phyloP scores from a whole-genome alignment of 2,113 vertebrate species.

The Entomyzon cyanotis region DNA sequence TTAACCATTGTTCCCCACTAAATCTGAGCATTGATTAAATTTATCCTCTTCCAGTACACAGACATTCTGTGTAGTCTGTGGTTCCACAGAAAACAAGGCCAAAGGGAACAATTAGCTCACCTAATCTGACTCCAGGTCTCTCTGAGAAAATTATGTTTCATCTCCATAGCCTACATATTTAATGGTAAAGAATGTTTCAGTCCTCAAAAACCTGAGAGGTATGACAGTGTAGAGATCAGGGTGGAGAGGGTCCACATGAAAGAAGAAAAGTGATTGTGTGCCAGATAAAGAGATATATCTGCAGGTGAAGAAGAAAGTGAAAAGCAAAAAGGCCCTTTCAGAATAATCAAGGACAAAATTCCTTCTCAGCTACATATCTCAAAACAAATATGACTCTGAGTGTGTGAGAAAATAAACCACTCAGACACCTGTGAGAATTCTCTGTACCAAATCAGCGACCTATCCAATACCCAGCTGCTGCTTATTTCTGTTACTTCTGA shows the following conservation, averaged over 20 bases:
- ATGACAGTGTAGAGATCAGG: background rate
- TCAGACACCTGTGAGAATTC: slow-evolving; percentile 26
- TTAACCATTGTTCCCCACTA: background rate
- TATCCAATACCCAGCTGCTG: slow-evolving; percentile 20
- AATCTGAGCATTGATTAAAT: background rate
- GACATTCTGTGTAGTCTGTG: background rate
- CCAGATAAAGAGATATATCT: background rate
- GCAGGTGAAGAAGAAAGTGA: background rate
- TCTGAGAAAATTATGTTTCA: background rate
- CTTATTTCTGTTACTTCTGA: background rate
- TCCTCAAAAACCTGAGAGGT: background rate
- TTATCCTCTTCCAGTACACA: background rate
- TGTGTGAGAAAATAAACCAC: slow-evolving; percentile 11
- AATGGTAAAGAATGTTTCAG: background rate
- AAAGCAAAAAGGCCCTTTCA: background rate
- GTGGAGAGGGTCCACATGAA: background rate
- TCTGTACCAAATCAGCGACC: background rate
- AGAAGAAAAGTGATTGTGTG: background rate
- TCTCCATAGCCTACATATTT: background rate
- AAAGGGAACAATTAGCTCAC: background rate
- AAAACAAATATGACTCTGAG: background rate
- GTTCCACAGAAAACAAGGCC: background rate
- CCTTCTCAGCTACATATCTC: background rate
- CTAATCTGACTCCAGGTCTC: background rate
- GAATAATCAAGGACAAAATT: slow-evolving; percentile 5